phyloP scores from a whole-genome alignment of 1,140 invertebrate genomes.

The Drosophila murphyi region DNA sequence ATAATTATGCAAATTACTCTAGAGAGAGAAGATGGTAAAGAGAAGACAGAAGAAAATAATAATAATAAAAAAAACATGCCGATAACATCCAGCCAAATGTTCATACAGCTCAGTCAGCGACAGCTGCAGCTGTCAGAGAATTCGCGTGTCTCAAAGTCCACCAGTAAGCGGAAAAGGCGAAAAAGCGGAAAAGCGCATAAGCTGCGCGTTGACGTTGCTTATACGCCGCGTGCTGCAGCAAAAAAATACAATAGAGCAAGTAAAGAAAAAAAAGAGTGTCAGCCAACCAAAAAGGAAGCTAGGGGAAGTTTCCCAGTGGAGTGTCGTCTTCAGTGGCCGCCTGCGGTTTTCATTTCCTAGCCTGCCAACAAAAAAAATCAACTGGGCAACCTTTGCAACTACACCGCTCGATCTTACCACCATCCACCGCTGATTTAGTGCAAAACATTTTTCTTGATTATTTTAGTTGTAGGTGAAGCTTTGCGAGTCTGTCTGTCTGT shows the following conservation, averaged over 20 bases:
- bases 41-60: constrained; percentile 14
- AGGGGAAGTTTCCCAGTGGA: constrained; percentile 45
- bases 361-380: constrained; percentile 14
- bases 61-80: constrained; percentile 24
- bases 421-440: constrained; percentile 69
- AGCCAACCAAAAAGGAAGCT: constrained; percentile 25
- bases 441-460: constrained; percentile 81
- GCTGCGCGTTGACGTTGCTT: constrained; percentile 71
- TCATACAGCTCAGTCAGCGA: constrained; percentile 7
- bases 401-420: background rate
- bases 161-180: constrained; percentile 13
- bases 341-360: constrained; percentile 77
- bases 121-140: constrained; percentile 68
- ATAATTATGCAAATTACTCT: constrained; percentile 74
- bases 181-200: constrained; percentile 77
- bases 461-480: constrained; percentile 66
- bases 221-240: constrained; percentile 57
- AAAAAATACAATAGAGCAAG: constrained; percentile 20
- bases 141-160: constrained; percentile 37
- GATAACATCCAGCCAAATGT: constrained; percentile 55
- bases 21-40: constrained; percentile 4
- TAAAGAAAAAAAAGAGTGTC: constrained; percentile 16
- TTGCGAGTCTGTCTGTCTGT: constrained; percentile 24
- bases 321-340: constrained; percentile 50
- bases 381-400: constrained; percentile 57